A percentile compares a stretch with the other conserved stretches of the same genome.
These are phyloP conservation scores for Frieseomelitta varia DNA, from an alignment of 1,140 invertebrate species.

Conservation along the genomic window DNA sequence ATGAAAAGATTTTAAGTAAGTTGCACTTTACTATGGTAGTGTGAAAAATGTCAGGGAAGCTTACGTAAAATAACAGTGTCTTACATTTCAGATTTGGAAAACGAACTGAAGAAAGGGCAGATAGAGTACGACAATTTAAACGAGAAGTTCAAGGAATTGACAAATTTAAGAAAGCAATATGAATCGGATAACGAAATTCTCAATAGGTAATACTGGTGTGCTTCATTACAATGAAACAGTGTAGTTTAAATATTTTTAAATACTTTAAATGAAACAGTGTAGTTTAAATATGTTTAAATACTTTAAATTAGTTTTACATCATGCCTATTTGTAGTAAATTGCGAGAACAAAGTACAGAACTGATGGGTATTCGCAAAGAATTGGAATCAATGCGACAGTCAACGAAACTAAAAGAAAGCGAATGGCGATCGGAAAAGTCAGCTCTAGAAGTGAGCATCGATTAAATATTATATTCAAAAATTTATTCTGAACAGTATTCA, in stretches of 20 bases:
- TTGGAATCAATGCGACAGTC: constrained; percentile 87
- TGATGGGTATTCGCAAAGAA: constrained; percentile 84
- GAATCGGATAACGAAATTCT: constrained; percentile 78
- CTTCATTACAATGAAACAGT: neutral
- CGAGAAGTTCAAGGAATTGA: constrained; percentile 90
- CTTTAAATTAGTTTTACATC: constrained; percentile 21
- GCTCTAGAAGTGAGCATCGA: constrained; percentile 84
- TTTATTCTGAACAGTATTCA: neutral
- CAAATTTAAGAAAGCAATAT: constrained; percentile 86
- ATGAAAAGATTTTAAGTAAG: constrained; percentile 87
- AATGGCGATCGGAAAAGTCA: constrained; percentile 89
- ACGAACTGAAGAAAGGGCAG: constrained; percentile 85
- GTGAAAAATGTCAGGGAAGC: neutral
- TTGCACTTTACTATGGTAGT: constrained; percentile 22
- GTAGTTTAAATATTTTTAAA: neutral
- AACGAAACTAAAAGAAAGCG: constrained; percentile 86
- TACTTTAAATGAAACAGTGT: constrained; percentile 1
- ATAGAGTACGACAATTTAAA: constrained; percentile 91
- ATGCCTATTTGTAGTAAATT: constrained; percentile 74
- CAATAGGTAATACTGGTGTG: constrained; percentile 78
- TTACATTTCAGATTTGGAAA: constrained; percentile 85
- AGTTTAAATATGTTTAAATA: neutral
- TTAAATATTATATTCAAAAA: constrained; percentile 6
- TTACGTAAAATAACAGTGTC: constrained; percentile 33
- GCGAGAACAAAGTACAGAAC: constrained; percentile 82